These are phyloP conservation scores for Dicyrtomina minuta DNA, from an alignment of 2,888 invertebrate species.

Conservation along the genomic window DNA sequence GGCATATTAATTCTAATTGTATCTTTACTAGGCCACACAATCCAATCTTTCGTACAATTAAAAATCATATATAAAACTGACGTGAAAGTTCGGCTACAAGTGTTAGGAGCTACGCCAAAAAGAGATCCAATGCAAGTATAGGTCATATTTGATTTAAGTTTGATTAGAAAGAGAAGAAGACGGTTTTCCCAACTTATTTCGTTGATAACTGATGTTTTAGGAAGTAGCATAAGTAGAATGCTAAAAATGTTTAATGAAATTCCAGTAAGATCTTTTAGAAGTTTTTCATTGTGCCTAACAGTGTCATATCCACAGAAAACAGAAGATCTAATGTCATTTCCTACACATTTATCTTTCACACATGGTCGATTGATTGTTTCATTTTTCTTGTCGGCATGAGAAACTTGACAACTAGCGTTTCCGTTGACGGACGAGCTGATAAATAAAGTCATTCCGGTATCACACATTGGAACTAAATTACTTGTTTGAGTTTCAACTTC, in stretches of 20 bases:
- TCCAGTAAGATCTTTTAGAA: conserved; percentile 15
- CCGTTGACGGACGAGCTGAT: too few species aligned
- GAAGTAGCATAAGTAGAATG: conserved; percentile 10
- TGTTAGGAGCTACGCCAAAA: conserved; percentile 24
- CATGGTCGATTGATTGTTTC: too few species aligned
- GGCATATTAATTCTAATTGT: conserved; percentile 33
- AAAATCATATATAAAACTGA: conserved; percentile 18
- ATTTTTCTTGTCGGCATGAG: too few species aligned
- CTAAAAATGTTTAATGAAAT: conserved; percentile 6
- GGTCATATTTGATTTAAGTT: conserved; percentile 18
- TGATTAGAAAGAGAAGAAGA: conserved; percentile 26
- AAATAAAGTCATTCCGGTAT: too few species aligned
- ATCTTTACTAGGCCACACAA: conserved; percentile 35
- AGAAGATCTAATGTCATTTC: too few species aligned
- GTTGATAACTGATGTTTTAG: background rate
- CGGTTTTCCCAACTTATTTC: conserved; percentile 8
- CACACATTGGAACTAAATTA: too few species aligned
- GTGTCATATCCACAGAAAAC: conserved; percentile 11
- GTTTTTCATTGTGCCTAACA: background rate
- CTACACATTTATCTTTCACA: too few species aligned
- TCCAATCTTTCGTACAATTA: conserved; percentile 22
- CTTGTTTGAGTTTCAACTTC: too few species aligned
- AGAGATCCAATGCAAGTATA: conserved; percentile 1
- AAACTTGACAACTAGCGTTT: too few species aligned
- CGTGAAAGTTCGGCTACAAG: conserved; percentile 32